Percentiles rank a stretch among this genome's conserved stretches.
These are phyloP conservation scores for Sycophila texana DNA, from an alignment of 2,888 invertebrate genomes.

Conservation along the genomic window DNA sequence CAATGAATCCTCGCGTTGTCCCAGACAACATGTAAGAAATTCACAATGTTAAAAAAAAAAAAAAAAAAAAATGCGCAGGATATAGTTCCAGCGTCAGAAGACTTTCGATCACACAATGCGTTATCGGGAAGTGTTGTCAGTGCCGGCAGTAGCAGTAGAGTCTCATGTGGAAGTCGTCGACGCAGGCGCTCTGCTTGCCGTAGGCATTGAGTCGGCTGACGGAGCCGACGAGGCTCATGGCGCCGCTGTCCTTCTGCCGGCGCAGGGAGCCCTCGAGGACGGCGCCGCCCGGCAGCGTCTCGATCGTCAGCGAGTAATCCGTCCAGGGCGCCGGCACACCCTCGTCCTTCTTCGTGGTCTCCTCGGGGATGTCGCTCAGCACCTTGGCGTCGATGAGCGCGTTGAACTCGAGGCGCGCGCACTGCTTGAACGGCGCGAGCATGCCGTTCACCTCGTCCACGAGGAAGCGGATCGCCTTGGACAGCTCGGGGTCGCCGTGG, in stretches of 20 bases:
- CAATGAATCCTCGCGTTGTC: too few relatives aligned
- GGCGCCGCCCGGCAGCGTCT: constrained; percentile 82
- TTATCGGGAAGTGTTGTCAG: background rate
- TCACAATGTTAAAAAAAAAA: too few relatives aligned
- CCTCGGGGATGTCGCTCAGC: constrained; percentile 59
- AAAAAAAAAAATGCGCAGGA: too few relatives aligned
- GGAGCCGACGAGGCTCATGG: constrained; percentile 81
- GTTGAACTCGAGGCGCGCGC: constrained; percentile 81
- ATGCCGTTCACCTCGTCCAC: constrained; percentile 82
- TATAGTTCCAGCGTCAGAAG: too few relatives aligned
- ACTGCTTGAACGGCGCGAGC: constrained; percentile 80
- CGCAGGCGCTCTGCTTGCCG: constrained; percentile 87
- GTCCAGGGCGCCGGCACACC: constrained; percentile 74
- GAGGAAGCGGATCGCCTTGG: constrained; percentile 80
- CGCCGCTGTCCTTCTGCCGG: constrained; percentile 69
- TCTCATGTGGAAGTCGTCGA: constrained; percentile 85
- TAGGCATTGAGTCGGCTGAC: constrained; percentile 88
- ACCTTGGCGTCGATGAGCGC: constrained; percentile 83
- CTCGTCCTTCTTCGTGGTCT: background rate
- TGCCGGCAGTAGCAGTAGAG: constrained; percentile 85
- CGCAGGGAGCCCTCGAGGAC: constrained; percentile 89
- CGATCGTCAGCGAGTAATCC: constrained; percentile 81
- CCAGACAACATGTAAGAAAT: too few relatives aligned
- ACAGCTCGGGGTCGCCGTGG: constrained; percentile 77
- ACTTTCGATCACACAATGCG: too few relatives aligned